Evolutionary conservation across 2,113 vertebrate species (phyloP).

Genomic region (Tyrannus savana): DNA sequence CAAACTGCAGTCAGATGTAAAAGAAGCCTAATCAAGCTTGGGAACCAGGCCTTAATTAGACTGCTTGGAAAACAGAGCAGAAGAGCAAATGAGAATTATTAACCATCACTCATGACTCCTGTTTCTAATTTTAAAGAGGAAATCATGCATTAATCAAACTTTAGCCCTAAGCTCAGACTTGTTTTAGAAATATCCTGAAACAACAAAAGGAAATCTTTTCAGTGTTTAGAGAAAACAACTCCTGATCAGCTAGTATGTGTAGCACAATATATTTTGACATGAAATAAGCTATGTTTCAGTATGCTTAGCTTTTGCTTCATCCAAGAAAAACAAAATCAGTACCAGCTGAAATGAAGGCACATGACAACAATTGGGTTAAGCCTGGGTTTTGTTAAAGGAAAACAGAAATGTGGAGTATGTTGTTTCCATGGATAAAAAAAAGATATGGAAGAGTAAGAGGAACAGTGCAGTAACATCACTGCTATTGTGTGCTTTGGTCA

Average conservation of each 20-base stretch:
- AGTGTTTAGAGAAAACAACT: conserved; percentile 69
- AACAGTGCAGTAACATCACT: background rate
- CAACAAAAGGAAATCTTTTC: conserved; percentile 72
- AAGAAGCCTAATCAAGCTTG: conserved; percentile 77
- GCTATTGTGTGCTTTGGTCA: background rate
- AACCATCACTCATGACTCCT: conserved; percentile 76
- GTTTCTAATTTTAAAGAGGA: conserved; percentile 85
- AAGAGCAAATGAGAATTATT: conserved; percentile 82
- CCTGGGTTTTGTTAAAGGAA: conserved; percentile 44
- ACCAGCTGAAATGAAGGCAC: conserved; percentile 34
- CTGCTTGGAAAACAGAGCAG: conserved; percentile 76
- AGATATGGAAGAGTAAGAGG: background rate
- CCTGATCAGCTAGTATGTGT: conserved; percentile 44
- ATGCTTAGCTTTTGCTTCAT: conserved; percentile 20
- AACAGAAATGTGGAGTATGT: background rate
- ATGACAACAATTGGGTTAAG: conserved; percentile 34
- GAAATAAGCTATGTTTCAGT: conserved; percentile 10
- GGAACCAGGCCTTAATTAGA: conserved; percentile 78
- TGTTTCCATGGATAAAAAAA: conserved; percentile 23
- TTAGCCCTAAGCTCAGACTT: conserved; percentile 57
- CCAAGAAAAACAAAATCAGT: conserved; percentile 46
- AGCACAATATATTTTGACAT: conserved; percentile 50
- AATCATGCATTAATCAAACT: conserved; percentile 81
- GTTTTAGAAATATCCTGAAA: conserved; percentile 74
- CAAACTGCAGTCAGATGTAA: conserved; percentile 80